A percentile compares a stretch with the other conserved stretches of the same genome.
Evolutionary conservation across 2,113 vertebrate species (phyloP).

Genomic region (Lasiurus borealis): DNA sequence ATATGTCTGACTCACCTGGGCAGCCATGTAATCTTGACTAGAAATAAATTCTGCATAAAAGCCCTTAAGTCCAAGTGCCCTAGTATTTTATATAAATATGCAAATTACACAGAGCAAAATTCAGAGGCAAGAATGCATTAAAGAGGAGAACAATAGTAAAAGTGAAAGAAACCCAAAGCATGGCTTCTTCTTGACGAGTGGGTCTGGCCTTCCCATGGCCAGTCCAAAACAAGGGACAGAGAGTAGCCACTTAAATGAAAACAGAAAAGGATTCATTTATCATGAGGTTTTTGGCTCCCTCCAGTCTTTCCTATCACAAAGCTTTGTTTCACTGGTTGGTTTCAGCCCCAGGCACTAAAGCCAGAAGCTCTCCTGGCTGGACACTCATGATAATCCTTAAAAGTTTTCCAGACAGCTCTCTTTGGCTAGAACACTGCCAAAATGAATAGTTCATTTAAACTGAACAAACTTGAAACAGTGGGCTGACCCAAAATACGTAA

Average conservation of each 20-base stretch:
- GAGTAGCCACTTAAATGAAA: background rate
- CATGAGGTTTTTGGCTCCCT: background rate
- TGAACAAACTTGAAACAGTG: background rate
- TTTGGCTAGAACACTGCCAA: background rate
- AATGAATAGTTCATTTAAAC: background rate
- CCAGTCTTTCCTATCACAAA: background rate
- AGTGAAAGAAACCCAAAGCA: background rate
- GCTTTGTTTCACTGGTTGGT: background rate
- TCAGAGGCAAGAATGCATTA: background rate
- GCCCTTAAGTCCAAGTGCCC: background rate
- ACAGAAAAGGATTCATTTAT: background rate
- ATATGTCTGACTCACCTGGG: background rate
- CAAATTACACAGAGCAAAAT: slow-evolving; percentile 34
- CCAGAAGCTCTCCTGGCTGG: background rate
- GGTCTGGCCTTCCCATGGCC: background rate
- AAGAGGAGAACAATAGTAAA: background rate
- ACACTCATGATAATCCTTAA: background rate
- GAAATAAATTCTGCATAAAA: slow-evolving; percentile 34
- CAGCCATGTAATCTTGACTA: background rate
- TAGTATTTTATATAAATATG: background rate
- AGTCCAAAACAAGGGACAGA: background rate
- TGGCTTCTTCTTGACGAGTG: background rate
- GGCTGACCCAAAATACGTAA: slow-evolving; percentile 33
- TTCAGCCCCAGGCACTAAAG: background rate
- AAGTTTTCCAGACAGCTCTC: background rate